Conservation (phyloP, 2,113 vertebrate genomes). For the Aix galericulata region DNA sequence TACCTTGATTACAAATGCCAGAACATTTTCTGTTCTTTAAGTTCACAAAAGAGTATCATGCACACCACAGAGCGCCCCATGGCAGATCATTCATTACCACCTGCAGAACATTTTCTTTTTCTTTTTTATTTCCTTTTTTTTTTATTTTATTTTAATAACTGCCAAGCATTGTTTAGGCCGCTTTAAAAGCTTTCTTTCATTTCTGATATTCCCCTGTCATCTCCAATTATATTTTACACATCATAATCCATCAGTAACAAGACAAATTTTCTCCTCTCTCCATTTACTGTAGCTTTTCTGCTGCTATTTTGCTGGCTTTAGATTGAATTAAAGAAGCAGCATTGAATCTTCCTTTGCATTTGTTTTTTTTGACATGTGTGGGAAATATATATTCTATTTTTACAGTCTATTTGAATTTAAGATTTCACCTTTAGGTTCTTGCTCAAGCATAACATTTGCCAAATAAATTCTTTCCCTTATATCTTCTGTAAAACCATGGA, state of each 20-base stretch:
- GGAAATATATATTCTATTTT: background rate
- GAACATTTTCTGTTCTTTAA: background rate
- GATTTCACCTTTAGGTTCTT: background rate
- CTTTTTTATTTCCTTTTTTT: too few relatives aligned
- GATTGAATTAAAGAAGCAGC: background rate
- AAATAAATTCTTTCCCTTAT: background rate
- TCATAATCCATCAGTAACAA: background rate
- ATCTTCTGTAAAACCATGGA: background rate
- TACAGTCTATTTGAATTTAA: background rate
- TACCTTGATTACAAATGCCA: background rate
- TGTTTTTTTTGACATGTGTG: background rate
- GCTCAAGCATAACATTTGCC: background rate
- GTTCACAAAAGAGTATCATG: background rate
- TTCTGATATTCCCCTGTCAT: background rate
- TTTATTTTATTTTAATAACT: background rate
- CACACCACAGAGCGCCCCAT: too few relatives aligned
- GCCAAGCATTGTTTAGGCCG: background rate
- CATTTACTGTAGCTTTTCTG: background rate
- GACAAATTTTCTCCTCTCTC: background rate
- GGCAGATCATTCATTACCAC: background rate
- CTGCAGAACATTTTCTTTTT: background rate
- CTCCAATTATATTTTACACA: background rate
- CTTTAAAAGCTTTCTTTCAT: background rate
- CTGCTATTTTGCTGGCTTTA: background rate
- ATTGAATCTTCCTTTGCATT: background rate